Evolutionary conservation across 92 coral and sea anemone species (phyloP).

Genomic region (Chrysogorgia sp.): DNA sequence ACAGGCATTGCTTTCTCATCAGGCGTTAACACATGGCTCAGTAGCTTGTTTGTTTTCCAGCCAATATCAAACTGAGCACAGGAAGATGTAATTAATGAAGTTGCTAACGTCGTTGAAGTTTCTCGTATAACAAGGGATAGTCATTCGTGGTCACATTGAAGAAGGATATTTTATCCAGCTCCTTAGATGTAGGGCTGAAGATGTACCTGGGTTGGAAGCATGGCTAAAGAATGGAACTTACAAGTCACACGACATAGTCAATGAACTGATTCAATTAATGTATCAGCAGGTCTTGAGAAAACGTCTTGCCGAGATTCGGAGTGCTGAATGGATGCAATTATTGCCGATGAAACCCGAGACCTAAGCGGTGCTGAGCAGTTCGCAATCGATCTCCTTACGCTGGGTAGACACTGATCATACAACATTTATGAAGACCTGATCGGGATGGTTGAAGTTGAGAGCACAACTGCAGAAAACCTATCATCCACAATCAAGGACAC

Average conservation of each 20-base stretch:
- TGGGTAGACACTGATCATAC: constrained; percentile 11
- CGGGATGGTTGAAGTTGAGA: constrained; percentile 18
- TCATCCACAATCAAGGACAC: constrained; percentile 1
- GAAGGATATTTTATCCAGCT: constrained; percentile 6
- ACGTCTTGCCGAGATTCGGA: not conserved
- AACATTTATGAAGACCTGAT: constrained; percentile 22
- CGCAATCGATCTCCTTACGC: constrained; percentile 4
- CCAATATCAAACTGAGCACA: constrained; percentile 14
- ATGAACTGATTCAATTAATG: constrained; percentile 13
- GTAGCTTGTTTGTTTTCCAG: constrained; percentile 17
- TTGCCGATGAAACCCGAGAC: constrained; percentile 31
- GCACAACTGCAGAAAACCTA: constrained; percentile 14
- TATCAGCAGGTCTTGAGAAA: not conserved
- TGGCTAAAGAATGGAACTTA: constrained; percentile 3
- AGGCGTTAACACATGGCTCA: constrained; percentile 21
- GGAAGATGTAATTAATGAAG: not conserved
- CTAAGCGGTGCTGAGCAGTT: constrained; percentile 20
- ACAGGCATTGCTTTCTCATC: no score
- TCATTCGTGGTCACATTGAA: constrained; percentile 18
- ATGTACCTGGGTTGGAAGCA: constrained; percentile 17
- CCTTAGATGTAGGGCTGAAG: constrained; percentile 3
- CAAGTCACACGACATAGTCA: constrained; percentile 16
- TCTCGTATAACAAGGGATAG: not conserved
- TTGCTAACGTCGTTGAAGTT: not conserved
- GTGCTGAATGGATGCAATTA: constrained; percentile 10